Percentiles rank a stretch among this genome's conserved stretches.
Evolutionary conservation across 1,140 invertebrate species (phyloP).

Genomic region (Drosophila melanica): DNA sequence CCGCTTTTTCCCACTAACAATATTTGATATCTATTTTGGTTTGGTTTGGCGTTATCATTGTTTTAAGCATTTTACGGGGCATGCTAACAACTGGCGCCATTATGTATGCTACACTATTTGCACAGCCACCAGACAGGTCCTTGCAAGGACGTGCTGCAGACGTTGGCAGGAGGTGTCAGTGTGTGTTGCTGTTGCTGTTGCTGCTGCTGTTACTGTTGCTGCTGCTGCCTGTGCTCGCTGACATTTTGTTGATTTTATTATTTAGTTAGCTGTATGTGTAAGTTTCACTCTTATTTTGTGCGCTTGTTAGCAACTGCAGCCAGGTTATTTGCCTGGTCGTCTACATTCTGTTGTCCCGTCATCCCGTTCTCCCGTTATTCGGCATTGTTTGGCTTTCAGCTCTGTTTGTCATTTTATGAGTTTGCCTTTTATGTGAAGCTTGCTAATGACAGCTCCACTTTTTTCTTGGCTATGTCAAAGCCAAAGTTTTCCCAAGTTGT

Average conservation of each 20-base stretch:
- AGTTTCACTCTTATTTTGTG: constrained; percentile 33
- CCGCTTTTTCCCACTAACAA: not conserved
- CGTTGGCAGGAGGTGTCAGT: not conserved
- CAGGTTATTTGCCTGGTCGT: constrained; percentile 50
- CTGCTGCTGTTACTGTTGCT: constrained; percentile 22
- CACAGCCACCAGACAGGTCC: constrained; percentile 10
- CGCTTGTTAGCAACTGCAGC: constrained; percentile 44
- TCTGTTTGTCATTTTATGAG: constrained; percentile 32
- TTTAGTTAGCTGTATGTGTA: constrained; percentile 42
- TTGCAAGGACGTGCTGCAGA: not conserved
- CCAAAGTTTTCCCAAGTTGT: constrained; percentile 34
- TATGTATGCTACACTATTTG: constrained; percentile 48
- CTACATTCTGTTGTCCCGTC: constrained; percentile 21
- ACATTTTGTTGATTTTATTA: constrained; percentile 45
- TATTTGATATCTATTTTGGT: constrained; percentile 54
- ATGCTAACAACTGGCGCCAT: constrained; percentile 22
- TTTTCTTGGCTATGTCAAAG: constrained; percentile 30
- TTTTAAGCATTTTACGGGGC: constrained; percentile 41
- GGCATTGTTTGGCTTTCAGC: constrained; percentile 17
- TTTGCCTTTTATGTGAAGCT: constrained; percentile 30
- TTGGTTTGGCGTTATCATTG: constrained; percentile 56
- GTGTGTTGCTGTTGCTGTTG: constrained; percentile 37
- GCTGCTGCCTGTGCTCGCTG: constrained; percentile 36
- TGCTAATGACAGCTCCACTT: constrained; percentile 42
- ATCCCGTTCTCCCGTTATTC: not conserved